Evolutionary conservation across 2,113 vertebrate species (phyloP).

Genomic region (Urocolius indicus): DNA sequence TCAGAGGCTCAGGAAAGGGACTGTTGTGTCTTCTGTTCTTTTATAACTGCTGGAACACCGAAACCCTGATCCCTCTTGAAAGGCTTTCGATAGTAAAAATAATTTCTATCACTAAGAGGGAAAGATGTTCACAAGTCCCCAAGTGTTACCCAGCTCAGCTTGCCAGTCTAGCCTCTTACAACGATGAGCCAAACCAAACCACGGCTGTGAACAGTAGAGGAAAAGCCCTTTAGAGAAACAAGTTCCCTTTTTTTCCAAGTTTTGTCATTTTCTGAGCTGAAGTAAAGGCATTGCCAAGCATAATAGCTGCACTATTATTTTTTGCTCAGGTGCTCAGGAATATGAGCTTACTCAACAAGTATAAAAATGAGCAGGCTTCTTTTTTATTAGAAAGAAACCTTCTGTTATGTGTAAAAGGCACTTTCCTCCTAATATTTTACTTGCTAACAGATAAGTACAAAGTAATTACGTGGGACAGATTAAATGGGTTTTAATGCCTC

Average conservation of each 20-base stretch:
- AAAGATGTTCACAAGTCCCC: neutral
- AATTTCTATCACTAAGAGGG: neutral
- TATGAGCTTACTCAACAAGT: neutral
- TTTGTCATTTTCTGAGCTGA: neutral
- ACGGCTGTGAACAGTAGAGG: neutral
- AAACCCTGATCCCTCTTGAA: neutral
- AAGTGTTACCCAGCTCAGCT: rapidly evolving
- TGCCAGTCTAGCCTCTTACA: neutral
- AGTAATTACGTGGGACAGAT: neutral
- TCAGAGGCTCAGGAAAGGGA: neutral
- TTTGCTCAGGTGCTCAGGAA: neutral
- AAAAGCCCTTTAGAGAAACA: neutral
- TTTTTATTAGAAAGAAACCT: neutral
- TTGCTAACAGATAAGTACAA: neutral
- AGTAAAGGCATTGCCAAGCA: neutral
- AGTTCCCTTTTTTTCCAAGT: neutral
- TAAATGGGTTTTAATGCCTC: conserved; percentile 2
- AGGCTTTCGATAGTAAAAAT: neutral
- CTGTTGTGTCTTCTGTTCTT: neutral
- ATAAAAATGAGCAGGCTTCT: neutral
- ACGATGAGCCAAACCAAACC: neutral
- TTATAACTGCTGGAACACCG: neutral
- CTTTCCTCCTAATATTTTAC: neutral
- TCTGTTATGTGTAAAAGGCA: neutral
- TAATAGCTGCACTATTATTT: neutral